These are phyloP conservation scores for Philypnodon macrostomus DNA, from an alignment of 2,797 vertebrate species.

Conservation along the genomic window DNA sequence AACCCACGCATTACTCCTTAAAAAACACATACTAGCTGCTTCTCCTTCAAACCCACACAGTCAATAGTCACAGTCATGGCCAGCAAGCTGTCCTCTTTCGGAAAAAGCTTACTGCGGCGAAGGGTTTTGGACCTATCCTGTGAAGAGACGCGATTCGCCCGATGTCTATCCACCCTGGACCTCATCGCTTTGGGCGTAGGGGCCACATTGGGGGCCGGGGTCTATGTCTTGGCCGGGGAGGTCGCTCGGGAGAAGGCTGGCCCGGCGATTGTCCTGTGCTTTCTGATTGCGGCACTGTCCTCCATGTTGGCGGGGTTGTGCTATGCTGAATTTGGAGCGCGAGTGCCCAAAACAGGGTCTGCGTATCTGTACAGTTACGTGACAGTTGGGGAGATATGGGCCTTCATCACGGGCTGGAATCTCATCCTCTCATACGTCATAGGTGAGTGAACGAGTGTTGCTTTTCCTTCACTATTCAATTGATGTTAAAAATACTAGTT, in stretches of 20 bases:
- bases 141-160: slow-evolving; percentile 83
- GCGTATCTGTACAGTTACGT: slow-evolving; percentile 97
- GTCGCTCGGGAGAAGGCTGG: slow-evolving; percentile 91
- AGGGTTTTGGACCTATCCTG: slow-evolving; percentile 75
- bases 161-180: slow-evolving; percentile 91
- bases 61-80: slow-evolving; percentile 67
- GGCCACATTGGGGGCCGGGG: slow-evolving; percentile 90
- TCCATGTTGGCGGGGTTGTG: slow-evolving; percentile 93
- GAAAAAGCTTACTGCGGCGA: slow-evolving; percentile 84
- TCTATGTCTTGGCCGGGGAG: slow-evolving; percentile 91
- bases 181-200: slow-evolving; percentile 92
- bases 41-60: slow-evolving; percentile 34
- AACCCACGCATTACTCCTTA: slow-evolving; percentile 38
- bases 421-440: slow-evolving; percentile 97
- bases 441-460: slow-evolving; percentile 69
- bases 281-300: slow-evolving; percentile 90
- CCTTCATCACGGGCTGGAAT: slow-evolving; percentile 97
- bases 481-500: no score
- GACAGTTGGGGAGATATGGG: slow-evolving; percentile 95
- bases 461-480: no score
- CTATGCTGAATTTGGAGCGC: slow-evolving; percentile 94
- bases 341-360: slow-evolving; percentile 92
- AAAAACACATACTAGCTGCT: slow-evolving; percentile 34
- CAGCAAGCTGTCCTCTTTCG: slow-evolving; percentile 67
- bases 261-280: slow-evolving; percentile 91